Evolutionary conservation across 2,113 vertebrate genomes (phyloP).

Genomic region (Eretmochelys imbricata): DNA sequence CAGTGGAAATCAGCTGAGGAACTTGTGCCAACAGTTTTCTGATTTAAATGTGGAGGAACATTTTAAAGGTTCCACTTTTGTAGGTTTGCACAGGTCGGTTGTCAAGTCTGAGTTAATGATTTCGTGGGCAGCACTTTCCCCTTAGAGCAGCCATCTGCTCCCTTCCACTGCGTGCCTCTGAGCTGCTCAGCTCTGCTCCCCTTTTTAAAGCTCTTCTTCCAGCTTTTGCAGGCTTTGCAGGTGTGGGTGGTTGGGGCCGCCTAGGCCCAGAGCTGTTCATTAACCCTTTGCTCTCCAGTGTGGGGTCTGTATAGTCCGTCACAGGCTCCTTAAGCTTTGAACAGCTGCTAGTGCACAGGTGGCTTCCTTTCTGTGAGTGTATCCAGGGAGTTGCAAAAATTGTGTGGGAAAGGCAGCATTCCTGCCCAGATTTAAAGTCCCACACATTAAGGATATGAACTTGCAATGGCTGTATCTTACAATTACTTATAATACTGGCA

Average conservation of each 20-base stretch:
- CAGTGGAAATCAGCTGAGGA: not conserved
- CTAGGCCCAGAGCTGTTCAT: not conserved
- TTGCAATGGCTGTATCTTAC: not conserved
- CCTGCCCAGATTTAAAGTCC: not conserved
- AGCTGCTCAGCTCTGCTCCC: not conserved
- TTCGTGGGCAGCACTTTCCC: not conserved
- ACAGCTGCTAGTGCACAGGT: not conserved
- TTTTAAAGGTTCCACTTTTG: not conserved
- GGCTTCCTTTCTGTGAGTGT: not conserved
- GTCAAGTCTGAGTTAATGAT: not conserved
- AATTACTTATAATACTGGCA: not conserved
- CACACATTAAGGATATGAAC: not conserved
- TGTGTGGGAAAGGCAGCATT: not conserved
- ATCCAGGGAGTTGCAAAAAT: not conserved
- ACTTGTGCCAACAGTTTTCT: not conserved
- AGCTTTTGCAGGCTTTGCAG: not conserved
- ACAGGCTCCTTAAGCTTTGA: not conserved
- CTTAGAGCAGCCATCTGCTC: not conserved
- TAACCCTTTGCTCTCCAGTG: not conserved
- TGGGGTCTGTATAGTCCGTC: not conserved
- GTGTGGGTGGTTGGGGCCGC: not conserved
- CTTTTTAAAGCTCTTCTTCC: not conserved
- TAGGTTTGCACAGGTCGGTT: not conserved
- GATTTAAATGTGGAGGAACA: slow-evolving; percentile 17
- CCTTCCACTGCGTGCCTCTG: not conserved